Base-by-base conservation (phyloP, 2,113 vertebrate species). In the Ariopsis seemanni region DNA sequence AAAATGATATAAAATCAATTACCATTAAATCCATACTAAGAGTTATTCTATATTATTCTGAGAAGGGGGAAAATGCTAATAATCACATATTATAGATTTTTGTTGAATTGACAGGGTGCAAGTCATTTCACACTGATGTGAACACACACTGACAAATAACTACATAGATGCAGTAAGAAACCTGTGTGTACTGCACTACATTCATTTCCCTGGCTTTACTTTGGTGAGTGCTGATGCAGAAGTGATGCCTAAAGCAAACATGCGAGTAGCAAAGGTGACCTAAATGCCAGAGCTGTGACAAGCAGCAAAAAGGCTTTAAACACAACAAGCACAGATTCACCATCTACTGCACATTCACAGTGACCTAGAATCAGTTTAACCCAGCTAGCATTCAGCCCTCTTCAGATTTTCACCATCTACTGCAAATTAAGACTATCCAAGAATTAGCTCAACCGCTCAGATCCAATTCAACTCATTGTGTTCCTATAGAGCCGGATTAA, bases 161-260 rank as follows among this genome's bases (percentile, higher is more conserved):
- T 65, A 75, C 83, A 60, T 71, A 87, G 62, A 79, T 30, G 27
- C 63, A 79, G 75, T 34, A 75, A 58, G 58, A 55, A 85, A 65
- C 85, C 80, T 69, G 52, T 78, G 75, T 87, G 75, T 87, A 75
- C 81, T 75, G 50, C 30, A 89, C 7, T 53, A 82, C 77, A 7
- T 79, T 79, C n/a, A 25, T 77, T 88, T 53, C 15, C 82, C n/a
- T 60, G 34, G 62, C 84, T 92, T 89, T 87, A 90, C 53, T 67
- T 87, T 84, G 90, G 85, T 87, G 91, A 83, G 91, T 90, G 55
- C 90, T 93, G 93, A 93, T 89, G 88, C 89, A 89, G 89, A 93
- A 90, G 82, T 91, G 91, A 93, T 89, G 82, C 18, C 87, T 89
- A 91, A 91, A 92, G n/a, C 90, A 81, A 87, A 79, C 82, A 88